Evolutionary conservation across 2,888 invertebrate genomes (phyloP).

Genomic region (Nasonovia ribisnigri): DNA sequence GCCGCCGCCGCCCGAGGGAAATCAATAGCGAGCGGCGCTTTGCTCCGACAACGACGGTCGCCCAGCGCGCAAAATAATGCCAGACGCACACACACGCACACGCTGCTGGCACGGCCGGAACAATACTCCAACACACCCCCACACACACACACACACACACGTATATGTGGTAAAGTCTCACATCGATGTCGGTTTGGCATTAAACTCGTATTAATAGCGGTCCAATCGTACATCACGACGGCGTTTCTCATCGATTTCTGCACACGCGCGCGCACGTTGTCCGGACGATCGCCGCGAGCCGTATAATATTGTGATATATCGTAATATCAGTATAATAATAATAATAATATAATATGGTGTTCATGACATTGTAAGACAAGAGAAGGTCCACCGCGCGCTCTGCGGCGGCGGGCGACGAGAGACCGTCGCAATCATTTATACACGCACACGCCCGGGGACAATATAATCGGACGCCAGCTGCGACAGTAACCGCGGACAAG

Average conservation of each 20-base stretch:
- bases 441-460: too few relatives aligned
- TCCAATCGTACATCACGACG: not conserved
- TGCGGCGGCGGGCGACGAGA: too few relatives aligned
- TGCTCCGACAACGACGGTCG: constrained; percentile 26
- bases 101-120: not conserved
- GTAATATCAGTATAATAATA: too few relatives aligned
- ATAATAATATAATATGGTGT: too few relatives aligned
- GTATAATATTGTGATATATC: too few relatives aligned
- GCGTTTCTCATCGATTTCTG: not conserved
- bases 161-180: not conserved
- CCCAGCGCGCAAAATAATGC: not conserved
- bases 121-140: not conserved
- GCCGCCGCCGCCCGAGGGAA: constrained; percentile 48
- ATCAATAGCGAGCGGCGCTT: constrained; percentile 54
- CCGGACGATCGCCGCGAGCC: not conserved
- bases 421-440: too few relatives aligned
- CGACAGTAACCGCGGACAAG: too few relatives aligned
- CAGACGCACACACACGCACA: not conserved
- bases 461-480: too few relatives aligned
- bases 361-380: too few relatives aligned
- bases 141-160: not conserved
- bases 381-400: not conserved
- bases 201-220: not conserved
- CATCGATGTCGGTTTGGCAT: not conserved
- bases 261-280: not conserved